Evolutionary conservation across 92 coral and sea anemone genomes (phyloP).

Genomic region (Micromussa lordhowensis): DNA sequence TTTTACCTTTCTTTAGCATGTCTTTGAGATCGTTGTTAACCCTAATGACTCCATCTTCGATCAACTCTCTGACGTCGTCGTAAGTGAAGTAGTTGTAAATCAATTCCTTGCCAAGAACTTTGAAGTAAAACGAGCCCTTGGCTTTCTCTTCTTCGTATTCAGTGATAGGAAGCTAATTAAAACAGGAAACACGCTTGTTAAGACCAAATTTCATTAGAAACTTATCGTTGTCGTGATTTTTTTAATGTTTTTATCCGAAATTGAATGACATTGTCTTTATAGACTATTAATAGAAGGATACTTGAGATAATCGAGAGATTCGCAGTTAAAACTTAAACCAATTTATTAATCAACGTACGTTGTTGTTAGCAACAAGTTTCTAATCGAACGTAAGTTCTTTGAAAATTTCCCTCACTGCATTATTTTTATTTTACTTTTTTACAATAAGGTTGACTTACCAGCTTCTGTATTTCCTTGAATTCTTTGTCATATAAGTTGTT

Average conservation of each 20-base stretch:
- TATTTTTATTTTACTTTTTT: background rate
- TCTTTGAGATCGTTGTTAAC: conserved; percentile 20
- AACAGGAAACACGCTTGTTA: background rate
- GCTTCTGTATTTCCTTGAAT: conserved; percentile 14
- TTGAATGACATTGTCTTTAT: background rate
- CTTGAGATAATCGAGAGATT: too few species aligned
- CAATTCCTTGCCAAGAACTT: conserved; percentile 42
- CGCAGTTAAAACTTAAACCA: too few species aligned
- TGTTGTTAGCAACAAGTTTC: too few species aligned
- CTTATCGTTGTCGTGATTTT: too few species aligned
- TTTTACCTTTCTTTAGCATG: conserved; percentile 28
- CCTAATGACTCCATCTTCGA: conserved; percentile 30
- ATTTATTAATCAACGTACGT: too few species aligned
- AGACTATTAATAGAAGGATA: too few species aligned
- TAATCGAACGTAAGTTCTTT: background rate
- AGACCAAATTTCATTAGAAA: too few species aligned
- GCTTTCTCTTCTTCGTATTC: conserved; percentile 32
- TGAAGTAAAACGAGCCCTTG: conserved; percentile 48
- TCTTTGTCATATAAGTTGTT: conserved; percentile 4
- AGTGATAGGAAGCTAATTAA: conserved; percentile 28
- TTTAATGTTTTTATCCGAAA: background rate
- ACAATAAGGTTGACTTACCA: background rate
- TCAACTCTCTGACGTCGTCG: conserved; percentile 31
- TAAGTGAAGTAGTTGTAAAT: conserved; percentile 32
- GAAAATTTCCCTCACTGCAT: background rate